phyloP scores from a whole-genome alignment of 2,888 invertebrate genomes.

The Sarcophaga rosellei region DNA sequence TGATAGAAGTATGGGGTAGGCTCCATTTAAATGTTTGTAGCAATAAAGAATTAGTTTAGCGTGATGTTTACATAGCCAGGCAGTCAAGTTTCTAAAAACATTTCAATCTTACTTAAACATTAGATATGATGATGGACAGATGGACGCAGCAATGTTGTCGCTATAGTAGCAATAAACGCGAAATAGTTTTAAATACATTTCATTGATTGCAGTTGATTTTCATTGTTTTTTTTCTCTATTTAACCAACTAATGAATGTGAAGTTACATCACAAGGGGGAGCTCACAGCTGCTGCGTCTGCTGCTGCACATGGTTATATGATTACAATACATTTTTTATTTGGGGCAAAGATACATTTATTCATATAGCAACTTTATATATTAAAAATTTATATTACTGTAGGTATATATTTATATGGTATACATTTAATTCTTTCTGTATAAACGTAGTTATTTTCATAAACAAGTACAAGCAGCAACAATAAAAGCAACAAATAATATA shows the following conservation, averaged over 20 bases:
- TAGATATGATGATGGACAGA: background rate
- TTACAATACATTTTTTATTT: constrained; percentile 5
- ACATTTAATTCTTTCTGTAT: no score
- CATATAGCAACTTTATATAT: no score
- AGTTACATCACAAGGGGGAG: constrained; percentile 39
- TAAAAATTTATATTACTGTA: no score
- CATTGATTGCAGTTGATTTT: background rate
- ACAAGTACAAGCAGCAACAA: background rate
- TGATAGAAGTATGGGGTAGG: no score
- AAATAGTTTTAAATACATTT: constrained; percentile 6
- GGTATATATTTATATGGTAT: no score
- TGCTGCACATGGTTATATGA: constrained; percentile 3
- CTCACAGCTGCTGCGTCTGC: background rate
- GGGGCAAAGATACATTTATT: background rate
- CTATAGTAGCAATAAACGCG: constrained; percentile 1
- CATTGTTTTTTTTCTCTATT: background rate
- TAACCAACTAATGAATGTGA: constrained; percentile 11
- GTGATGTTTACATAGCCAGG: background rate
- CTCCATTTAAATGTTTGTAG: no score
- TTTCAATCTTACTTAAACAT: constrained; percentile 4
- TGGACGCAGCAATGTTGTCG: background rate
- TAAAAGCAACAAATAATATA: constrained; percentile 1
- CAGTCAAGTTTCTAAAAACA: background rate
- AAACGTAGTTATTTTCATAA: constrained; percentile 17
- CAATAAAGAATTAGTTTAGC: no score